Percentiles rank a stretch among this genome's conserved stretches.
phyloP scores from a whole-genome alignment of 2,797 vertebrate species.

The Columba guinea region DNA sequence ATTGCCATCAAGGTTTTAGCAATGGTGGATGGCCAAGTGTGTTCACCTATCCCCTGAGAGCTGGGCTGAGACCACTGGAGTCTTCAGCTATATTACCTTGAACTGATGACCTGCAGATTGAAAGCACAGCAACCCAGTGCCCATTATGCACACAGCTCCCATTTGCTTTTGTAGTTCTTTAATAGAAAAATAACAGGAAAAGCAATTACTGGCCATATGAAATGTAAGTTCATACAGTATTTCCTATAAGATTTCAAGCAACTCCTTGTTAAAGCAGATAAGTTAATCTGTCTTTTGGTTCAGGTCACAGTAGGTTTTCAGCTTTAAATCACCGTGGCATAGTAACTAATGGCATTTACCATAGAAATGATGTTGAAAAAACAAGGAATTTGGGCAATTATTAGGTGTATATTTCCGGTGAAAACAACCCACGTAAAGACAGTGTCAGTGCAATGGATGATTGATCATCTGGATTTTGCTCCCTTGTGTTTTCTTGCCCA shows the following conservation, averaged over 20 bases:
- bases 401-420: constrained; percentile 38
- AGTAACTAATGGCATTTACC: constrained; percentile 44
- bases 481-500: constrained; percentile 9
- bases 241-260: constrained; percentile 47
- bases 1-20: neutral
- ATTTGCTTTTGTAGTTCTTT: constrained; percentile 55
- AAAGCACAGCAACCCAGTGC: neutral
- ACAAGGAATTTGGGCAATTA: constrained; percentile 41
- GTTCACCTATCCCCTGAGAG: neutral
- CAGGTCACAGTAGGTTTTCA: constrained; percentile 49
- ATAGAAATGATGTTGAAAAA: constrained; percentile 46
- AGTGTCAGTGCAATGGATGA: constrained; percentile 39
- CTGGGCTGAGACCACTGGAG: neutral
- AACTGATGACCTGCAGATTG: constrained; percentile 32
- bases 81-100: constrained; percentile 24
- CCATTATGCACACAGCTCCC: neutral
- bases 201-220: constrained; percentile 60
- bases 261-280: constrained; percentile 64
- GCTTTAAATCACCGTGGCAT: constrained; percentile 46
- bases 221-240: constrained; percentile 41
- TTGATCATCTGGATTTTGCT: constrained; percentile 46
- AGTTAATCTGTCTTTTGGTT: constrained; percentile 52
- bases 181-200: constrained; percentile 64
- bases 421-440: constrained; percentile 20
- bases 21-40: neutral